These are phyloP conservation scores for Drosophila ohnishii DNA, from an alignment of 1,140 invertebrate species.

Conservation along the genomic window DNA sequence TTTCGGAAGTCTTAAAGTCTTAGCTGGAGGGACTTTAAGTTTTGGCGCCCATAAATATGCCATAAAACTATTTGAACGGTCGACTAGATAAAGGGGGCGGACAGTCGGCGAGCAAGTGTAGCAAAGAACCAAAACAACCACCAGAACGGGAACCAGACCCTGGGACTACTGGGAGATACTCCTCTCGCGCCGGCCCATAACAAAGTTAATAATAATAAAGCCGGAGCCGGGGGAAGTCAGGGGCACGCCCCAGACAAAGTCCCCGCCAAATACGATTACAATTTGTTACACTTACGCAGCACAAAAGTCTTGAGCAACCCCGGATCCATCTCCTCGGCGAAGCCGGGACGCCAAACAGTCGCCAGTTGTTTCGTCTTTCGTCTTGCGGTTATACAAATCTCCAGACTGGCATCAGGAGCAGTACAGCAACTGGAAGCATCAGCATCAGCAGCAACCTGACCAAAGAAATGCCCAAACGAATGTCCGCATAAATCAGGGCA, in stretches of 20 bases:
- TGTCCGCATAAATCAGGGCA: constrained; percentile 68
- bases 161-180: constrained; percentile 44
- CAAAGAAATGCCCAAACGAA: constrained; percentile 67
- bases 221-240: constrained; percentile 28
- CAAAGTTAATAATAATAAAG: constrained; percentile 81
- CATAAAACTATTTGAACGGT: constrained; percentile 76
- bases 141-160: constrained; percentile 25
- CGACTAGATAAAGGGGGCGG: constrained; percentile 76
- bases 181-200: constrained; percentile 54
- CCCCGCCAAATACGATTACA: constrained; percentile 78
- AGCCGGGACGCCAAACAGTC: constrained; percentile 64
- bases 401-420: constrained; percentile 61
- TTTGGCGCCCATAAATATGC: constrained; percentile 79
- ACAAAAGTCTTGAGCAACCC: constrained; percentile 58
- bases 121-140: constrained; percentile 54
- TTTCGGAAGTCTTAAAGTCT: constrained; percentile 69
- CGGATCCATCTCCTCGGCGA: constrained; percentile 27
- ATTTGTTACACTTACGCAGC: constrained; percentile 80
- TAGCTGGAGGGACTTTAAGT: constrained; percentile 73
- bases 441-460: constrained; percentile 64
- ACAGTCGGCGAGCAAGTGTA: constrained; percentile 69
- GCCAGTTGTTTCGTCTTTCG: constrained; percentile 61
- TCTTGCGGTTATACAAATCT: constrained; percentile 73
- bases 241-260: constrained; percentile 45
- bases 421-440: background rate